Evolutionary conservation across 2,113 vertebrate genomes (phyloP).

Genomic region (Silurus meridionalis): DNA sequence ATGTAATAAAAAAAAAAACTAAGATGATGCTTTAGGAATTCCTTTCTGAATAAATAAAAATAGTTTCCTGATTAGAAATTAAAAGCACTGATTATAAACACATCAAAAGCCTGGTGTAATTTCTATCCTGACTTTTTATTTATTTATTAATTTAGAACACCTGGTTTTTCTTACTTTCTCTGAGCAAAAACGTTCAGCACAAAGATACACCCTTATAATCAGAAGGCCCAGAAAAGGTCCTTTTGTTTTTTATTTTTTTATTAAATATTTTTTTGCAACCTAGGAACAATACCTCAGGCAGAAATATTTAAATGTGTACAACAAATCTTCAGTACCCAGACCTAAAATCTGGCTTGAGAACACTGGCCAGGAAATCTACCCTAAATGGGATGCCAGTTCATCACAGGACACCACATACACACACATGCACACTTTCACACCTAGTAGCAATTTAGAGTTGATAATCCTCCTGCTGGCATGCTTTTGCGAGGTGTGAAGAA

Average conservation of each 20-base stretch:
- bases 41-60: neutral
- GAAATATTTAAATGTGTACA: neutral
- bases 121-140: neutral
- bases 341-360: neutral
- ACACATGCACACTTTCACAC: neutral
- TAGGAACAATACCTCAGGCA: neutral
- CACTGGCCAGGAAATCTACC: neutral
- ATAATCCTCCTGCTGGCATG: neutral
- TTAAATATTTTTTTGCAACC: neutral
- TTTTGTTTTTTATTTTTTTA: neutral
- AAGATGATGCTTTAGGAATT: neutral
- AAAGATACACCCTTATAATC: neutral
- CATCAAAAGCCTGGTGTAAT: conserved; percentile 3
- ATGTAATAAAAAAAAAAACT: neutral
- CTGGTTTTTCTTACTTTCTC: neutral
- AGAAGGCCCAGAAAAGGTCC: neutral
- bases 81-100: neutral
- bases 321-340: neutral
- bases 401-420: neutral
- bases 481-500: neutral
- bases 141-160: too few species aligned
- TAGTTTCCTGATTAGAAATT: neutral
- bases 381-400: neutral
- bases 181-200: neutral
- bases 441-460: neutral